Evolutionary conservation across 1,140 invertebrate genomes (phyloP).

Genomic region (Drosophila pallidifrons): DNA sequence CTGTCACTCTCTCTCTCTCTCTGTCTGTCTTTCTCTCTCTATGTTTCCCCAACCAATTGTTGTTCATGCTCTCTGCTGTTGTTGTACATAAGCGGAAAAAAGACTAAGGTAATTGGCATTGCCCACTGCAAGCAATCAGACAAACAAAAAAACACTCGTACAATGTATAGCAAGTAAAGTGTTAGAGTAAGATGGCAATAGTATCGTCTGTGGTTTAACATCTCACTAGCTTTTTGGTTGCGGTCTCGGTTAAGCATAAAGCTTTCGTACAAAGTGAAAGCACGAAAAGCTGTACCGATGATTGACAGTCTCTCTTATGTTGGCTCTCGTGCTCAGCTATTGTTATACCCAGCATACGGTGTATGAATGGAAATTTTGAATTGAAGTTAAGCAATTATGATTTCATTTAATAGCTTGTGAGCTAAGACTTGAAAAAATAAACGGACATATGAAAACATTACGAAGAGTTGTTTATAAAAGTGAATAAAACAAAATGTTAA

Average conservation of each 20-base stretch:
- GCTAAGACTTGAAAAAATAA: no score
- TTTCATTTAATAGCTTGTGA: no score
- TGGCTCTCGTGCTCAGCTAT: background rate
- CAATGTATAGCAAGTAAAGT: constrained; percentile 13
- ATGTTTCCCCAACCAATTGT: constrained; percentile 4
- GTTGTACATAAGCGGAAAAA: constrained; percentile 19
- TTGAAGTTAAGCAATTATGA: no score
- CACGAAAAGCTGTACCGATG: background rate
- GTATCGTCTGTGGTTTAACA: background rate
- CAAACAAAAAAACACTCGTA: background rate
- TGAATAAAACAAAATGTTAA: no score
- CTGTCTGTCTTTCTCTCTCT: no score
- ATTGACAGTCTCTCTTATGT: background rate
- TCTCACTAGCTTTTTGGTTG: constrained; percentile 35
- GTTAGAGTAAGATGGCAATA: constrained; percentile 24
- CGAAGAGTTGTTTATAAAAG: no score
- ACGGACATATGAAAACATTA: no score
- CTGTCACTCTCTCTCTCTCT: background rate
- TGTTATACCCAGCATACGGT: background rate
- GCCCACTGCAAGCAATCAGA: constrained; percentile 23
- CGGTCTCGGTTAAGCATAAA: constrained; percentile 45
- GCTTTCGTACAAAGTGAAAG: background rate
- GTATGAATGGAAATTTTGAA: no score
- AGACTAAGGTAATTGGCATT: constrained; percentile 26
- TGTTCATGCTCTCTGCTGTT: constrained; percentile 12